Evolutionary conservation across 2,113 vertebrate species (phyloP), one percentile per base, ranked within the genome.

Genomic region (Hippolais icterina): DNA sequence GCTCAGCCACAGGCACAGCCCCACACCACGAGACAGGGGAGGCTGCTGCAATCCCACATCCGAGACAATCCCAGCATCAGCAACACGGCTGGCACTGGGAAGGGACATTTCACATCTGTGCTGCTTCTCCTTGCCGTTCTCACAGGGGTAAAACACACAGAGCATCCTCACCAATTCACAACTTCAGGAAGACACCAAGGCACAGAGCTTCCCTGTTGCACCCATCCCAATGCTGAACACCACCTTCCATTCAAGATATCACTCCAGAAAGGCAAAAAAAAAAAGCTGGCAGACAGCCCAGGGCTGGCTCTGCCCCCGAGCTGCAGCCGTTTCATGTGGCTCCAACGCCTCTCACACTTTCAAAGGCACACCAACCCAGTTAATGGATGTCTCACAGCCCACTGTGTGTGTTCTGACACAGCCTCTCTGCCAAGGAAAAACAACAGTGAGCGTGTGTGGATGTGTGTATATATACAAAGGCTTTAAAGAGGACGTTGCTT

Each of bases 291-390:
- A 87, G 91, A 87, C 39, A 96, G 81, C 90, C 87, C 41, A 2
- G 7, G 53, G 79, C 54, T 92, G n/a, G 96, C 93, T 84, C 83
- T 69, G 91, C 93, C 90, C 94, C 6, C 3, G 33, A 86, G 95
- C 95, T 49, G 89, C 63, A 64, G 72, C 82, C 6, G 9, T 96
- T 97, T 98, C 81, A 98, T 97, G 97, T 95, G 97, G 95, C 94
- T 97, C 97, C 97, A 97, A 65, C 21, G 76, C 71, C 28, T 91
- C 68, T 69, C 14, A 25, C 54, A 31, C 89, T 95, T 92, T 92
- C 93, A 97, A 94, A 97, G 68, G 80, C 92, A 64, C 70, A 82
- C 65, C 69, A 84, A 41, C 35, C 70, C 74, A 46, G 71, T 14
- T 79, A 92, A 84, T 28, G 76, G 87, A 12, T 19, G 61, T 80